Evolutionary conservation across 2,113 vertebrate genomes (phyloP).

Genomic region (Alethe diademata): DNA sequence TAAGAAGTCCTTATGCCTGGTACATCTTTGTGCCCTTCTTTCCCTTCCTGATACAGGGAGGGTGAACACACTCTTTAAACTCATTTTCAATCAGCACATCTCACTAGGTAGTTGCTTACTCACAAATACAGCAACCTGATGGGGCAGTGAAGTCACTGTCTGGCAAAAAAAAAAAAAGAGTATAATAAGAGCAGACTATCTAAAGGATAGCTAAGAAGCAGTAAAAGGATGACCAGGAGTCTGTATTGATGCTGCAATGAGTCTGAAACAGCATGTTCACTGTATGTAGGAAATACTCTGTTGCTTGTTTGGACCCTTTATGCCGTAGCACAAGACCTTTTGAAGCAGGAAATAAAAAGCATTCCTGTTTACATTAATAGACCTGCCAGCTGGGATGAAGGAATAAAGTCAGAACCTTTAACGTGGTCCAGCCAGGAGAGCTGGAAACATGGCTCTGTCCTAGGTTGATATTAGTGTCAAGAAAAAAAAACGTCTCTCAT

Average conservation of each 20-base stretch:
- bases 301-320: neutral
- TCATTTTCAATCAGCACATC: neutral
- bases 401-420: neutral
- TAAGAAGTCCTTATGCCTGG: neutral
- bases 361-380: neutral
- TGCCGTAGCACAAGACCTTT: neutral
- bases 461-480: neutral
- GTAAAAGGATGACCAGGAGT: neutral
- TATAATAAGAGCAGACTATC: neutral
- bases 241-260: neutral
- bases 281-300: neutral
- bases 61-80: neutral
- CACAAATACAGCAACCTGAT: neutral
- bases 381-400: neutral
- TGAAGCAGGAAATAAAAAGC: neutral
- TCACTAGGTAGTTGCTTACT: neutral
- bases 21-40: neutral
- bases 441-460: neutral
- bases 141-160: neutral
- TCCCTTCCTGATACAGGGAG: neutral
- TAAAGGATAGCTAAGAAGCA: neutral
- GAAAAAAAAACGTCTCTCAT: neutral
- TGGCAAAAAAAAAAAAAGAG: neutral
- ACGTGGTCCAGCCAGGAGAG: neutral
- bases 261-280: neutral